Evolutionary conservation across 1,140 invertebrate genomes (phyloP).

Genomic region (Nixonia krombeini): DNA sequence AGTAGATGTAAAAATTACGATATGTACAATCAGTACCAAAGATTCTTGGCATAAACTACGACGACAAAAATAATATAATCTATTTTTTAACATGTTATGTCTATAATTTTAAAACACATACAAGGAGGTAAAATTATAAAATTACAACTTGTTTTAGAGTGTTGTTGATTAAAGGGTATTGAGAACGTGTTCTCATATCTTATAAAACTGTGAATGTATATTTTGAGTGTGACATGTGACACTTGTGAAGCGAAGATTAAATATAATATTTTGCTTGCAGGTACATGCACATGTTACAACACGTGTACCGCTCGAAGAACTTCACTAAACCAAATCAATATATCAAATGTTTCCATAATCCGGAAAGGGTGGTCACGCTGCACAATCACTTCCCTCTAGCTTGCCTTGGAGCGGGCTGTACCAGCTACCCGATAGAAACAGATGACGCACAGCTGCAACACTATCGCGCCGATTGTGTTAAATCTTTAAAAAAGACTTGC

Average conservation of each 20-base stretch:
- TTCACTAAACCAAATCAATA: constrained; percentile 95
- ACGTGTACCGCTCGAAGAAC: constrained; percentile 90
- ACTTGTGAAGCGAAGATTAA: neutral
- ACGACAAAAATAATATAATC: too few relatives aligned
- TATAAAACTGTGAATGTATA: too few relatives aligned
- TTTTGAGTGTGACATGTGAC: too few relatives aligned
- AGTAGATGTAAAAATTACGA: too few relatives aligned
- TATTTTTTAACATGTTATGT: too few relatives aligned
- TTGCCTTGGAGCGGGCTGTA: constrained; percentile 88
- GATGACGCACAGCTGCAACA: constrained; percentile 91
- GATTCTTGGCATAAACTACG: too few relatives aligned
- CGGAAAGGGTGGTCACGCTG: constrained; percentile 87
- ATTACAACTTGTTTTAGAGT: too few relatives aligned
- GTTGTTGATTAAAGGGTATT: too few relatives aligned
- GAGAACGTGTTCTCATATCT: too few relatives aligned
- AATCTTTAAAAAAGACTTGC: constrained; percentile 88
- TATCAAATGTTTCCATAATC: constrained; percentile 95
- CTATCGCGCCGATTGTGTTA: constrained; percentile 93
- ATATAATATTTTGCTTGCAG: constrained; percentile 36
- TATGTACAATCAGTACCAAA: too few relatives aligned
- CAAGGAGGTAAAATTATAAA: too few relatives aligned
- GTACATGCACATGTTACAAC: constrained; percentile 95
- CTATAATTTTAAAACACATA: too few relatives aligned
- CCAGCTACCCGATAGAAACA: constrained; percentile 87
- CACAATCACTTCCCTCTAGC: constrained; percentile 95